A percentile compares a stretch with the other conserved stretches of the same genome.
These are phyloP conservation scores for Drosophila carrolli DNA, from an alignment of 1,140 invertebrate genomes.

Conservation along the genomic window DNA sequence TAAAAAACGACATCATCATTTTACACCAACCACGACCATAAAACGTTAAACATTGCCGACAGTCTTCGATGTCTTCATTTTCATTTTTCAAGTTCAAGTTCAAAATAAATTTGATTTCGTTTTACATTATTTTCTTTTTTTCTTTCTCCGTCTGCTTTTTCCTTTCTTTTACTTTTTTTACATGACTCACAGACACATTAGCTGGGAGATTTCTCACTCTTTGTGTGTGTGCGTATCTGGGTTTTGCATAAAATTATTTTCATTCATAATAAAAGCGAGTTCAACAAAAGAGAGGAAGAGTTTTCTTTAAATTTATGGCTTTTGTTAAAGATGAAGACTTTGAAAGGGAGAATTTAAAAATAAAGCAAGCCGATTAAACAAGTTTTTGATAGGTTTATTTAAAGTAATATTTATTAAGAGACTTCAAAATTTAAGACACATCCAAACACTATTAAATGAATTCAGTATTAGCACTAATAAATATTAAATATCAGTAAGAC, in stretches of 20 bases:
- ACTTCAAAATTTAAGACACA: too few species aligned
- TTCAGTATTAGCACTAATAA: too few species aligned
- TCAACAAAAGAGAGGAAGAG: slow-evolving; percentile 21
- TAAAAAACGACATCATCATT: slow-evolving; percentile 10
- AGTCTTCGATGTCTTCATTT: slow-evolving; percentile 71
- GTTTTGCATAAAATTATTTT: slow-evolving; percentile 76
- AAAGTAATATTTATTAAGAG: too few species aligned
- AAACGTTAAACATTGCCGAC: slow-evolving; percentile 24
- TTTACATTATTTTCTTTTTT: slow-evolving; percentile 57
- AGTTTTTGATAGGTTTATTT: too few species aligned
- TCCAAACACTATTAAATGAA: too few species aligned
- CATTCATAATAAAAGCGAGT: slow-evolving; percentile 55
- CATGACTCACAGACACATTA: slow-evolving; percentile 61
- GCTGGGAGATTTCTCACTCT: slow-evolving; percentile 15
- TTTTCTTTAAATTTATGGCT: slow-evolving; percentile 26
- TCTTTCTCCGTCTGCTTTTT: slow-evolving; percentile 45
- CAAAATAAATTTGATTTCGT: slow-evolving; percentile 83
- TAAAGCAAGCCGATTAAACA: too few species aligned
- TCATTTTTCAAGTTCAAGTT: slow-evolving; percentile 78
- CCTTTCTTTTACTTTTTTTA: slow-evolving; percentile 68
- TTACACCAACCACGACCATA: slow-evolving; percentile 12
- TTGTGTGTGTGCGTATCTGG: slow-evolving; percentile 44
- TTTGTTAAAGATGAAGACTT: slow-evolving; percentile 4
- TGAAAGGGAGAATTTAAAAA: not conserved
- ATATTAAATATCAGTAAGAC: not conserved